Evolutionary conservation across 1,140 invertebrate species (phyloP), one percentile per base, ranked within the genome.

Genomic region (Trypoxylus dichotomus): DNA sequence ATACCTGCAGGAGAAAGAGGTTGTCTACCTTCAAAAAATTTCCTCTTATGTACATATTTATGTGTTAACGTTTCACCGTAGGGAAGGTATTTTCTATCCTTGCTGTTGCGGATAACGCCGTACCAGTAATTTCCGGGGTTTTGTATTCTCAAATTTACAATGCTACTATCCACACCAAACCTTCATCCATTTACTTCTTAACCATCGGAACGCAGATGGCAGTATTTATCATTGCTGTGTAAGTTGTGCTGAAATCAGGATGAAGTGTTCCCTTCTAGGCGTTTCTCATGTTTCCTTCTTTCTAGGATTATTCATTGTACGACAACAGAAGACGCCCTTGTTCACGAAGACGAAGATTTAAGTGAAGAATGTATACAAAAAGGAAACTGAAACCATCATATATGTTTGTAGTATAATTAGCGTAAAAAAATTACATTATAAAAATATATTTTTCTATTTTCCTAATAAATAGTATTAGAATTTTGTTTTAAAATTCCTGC

Each of bases 31-130:
- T 19, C 15, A 58, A n/a, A 58, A 58, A 6, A 19, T 58, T 1
- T 13, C 15, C 13, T 21, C 19, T 78, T 32, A 60, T 75, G 29
- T 29, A 54, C 13, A 29, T 68, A 21, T 10, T 8, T 1, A 41
- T 11, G n/a, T 10, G 87, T 86, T 60, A 84, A 92, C 27, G n/a
- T 29, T 7, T 68, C 2, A 27, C 27, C 3, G 13, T 19, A 68
- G 91, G 91, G 63, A 94, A 93, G 84, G 89, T 93, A 2, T 94
- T 93, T 82, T 91, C 93, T 0, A 86, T 94, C 63, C 85, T 95
- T 5, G 91, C 93, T 0, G 92, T 93, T 1, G 93, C 92, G 79
- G 93, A 95, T 82, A 94, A 93, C 81, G 91, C 93, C 0, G 91
- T 94, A 10, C 92, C 92, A 0, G 85, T 94, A 75, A 87, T 94